Evolutionary conservation across 2,113 vertebrate species (phyloP), one percentile per base, ranked within the genome.

Genomic region (Parus major): DNA sequence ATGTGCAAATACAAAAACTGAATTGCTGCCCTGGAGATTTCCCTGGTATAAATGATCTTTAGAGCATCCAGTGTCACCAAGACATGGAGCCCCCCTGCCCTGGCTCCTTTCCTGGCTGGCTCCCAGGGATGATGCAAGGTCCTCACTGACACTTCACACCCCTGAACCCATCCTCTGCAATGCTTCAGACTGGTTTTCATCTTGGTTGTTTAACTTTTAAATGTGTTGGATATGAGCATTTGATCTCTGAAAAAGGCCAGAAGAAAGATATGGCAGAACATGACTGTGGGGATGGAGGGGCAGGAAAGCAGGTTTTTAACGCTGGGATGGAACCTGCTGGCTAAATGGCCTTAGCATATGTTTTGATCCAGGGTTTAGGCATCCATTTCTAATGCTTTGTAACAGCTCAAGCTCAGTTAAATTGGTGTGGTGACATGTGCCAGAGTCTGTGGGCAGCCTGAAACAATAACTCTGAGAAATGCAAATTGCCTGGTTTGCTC

Each of bases 51-150:
- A 42, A 39, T 59, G 42, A 28, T 25, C 33, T 52, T 56, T 8
- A 27, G 68, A 39, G 39, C 23, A 46, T 19, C 12, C 55, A 9
- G 7, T 33, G 59, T 46, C 44, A 33, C 19, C 14, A 11, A 33
- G 52, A 7, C 2, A 1, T 1, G 27, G 13, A 22, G 59, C 8
- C 49, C 39, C 22, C 33, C 65, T 65, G 66, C 69, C 28, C 0
- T 0, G 17, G 46, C n/a, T 49, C 16, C 19, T 56, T 41, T 24
- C 11, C 81, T 78, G 33, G 23, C 47, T 29, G 28, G 24, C 20
- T 73, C 8, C 0, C 42, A 57, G 50, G 23, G 60, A 27, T 27
- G 57, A 9, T 42, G 27, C 18, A 1, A 73, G 63, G 27, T 27
- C 56, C 44, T 76, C 8, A 1, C 24, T 15, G 31, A 4, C 57